Conservation (phyloP, 2,888 invertebrate species). For the Ischnura elegans region DNA sequence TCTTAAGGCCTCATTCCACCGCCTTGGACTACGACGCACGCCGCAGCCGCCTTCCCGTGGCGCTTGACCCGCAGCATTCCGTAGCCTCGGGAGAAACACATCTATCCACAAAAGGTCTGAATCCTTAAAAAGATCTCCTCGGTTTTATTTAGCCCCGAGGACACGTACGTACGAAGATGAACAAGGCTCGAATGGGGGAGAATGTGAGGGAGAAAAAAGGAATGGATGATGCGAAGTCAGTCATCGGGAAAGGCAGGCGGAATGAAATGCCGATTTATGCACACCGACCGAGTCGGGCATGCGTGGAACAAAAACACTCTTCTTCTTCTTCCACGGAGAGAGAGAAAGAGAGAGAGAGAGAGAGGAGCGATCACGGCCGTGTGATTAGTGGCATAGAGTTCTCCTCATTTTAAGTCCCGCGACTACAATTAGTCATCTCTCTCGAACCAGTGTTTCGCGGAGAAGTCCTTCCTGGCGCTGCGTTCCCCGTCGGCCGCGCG, state of each 20-base stretch:
- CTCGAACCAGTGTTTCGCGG: neutral
- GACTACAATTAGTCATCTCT: constrained; percentile 14
- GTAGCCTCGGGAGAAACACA: constrained; percentile 30
- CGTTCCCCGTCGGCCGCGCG: neutral
- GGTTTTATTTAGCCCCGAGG: neutral
- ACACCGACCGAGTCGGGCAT: neutral
- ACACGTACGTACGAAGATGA: neutral
- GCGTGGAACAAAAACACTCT: neutral
- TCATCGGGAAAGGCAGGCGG: constrained; percentile 24
- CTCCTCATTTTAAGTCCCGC: constrained; percentile 8
- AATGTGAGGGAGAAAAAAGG: too few relatives aligned
- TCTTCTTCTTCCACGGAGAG: too few relatives aligned
- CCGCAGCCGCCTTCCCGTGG: neutral
- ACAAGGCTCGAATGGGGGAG: neutral
- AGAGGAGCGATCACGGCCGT: neutral
- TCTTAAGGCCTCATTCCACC: neutral
- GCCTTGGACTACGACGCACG: neutral
- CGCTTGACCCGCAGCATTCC: constrained; percentile 39
- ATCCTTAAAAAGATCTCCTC: constrained; percentile 33
- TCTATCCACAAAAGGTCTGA: constrained; percentile 40
- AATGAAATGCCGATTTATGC: constrained; percentile 24
- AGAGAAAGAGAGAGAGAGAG: too few relatives aligned
- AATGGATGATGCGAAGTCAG: neutral
- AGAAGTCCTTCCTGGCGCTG: neutral
- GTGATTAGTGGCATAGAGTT: constrained; percentile 36